Percentiles rank a stretch among this genome's conserved stretches.
Evolutionary conservation across 2,113 vertebrate genomes (phyloP).

Genomic region (Saccopteryx bilineata): DNA sequence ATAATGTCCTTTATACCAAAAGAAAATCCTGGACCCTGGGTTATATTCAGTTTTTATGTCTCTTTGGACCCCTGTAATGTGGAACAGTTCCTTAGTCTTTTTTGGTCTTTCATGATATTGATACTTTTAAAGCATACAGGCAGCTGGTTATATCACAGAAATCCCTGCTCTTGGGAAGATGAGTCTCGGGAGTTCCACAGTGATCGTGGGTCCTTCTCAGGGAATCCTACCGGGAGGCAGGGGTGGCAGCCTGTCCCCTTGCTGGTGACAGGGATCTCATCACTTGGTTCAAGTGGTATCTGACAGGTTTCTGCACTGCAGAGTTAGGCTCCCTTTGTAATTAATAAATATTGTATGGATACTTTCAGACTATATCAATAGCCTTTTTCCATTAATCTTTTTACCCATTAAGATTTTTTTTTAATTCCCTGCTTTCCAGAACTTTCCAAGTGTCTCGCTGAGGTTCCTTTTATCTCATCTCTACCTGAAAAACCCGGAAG

Average conservation of each 20-base stretch:
- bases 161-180: not conserved
- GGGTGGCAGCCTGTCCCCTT: not conserved
- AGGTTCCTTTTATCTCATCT: not conserved
- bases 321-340: conserved; percentile 20
- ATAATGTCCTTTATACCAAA: not conserved
- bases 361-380: conserved; percentile 21
- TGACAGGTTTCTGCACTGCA: not conserved
- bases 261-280: not conserved
- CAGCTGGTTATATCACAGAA: not conserved
- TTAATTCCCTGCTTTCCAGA: conserved; percentile 27
- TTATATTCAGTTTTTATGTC: not conserved
- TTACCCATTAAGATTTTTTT: not conserved
- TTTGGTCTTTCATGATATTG: not conserved
- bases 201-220: not conserved
- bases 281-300: not conserved
- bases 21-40: not conserved
- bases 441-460: conserved; percentile 35
- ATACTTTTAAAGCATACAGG: not conserved
- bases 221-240: not conserved
- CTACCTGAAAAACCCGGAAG: not conserved
- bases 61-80: not conserved
- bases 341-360: not conserved
- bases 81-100: not conserved
- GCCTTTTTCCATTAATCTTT: not conserved
- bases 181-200: not conserved